Base-by-base conservation (phyloP, 2,113 vertebrate genomes). In the Ellobius talpinus region DNA sequence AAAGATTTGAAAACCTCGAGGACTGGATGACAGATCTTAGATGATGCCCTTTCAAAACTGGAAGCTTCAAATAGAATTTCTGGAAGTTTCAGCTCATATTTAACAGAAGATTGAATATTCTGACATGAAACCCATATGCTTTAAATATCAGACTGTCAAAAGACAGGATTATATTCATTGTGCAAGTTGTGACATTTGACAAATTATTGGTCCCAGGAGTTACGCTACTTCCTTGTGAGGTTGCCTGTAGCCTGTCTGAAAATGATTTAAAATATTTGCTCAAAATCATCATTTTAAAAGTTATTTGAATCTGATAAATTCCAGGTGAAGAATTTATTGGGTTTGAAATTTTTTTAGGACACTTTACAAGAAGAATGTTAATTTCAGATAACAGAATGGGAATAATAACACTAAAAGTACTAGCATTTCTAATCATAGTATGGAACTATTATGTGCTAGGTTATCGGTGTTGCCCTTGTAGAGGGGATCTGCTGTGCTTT, bases 201-300 rank as follows among this genome's bases (percentile, higher is more conserved):
- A 84, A 91, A 91, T 89, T 95, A 84, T 82, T 74, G 45, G 78
- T 96, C 82, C 72, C 31, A 3, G 31, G 72, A 95, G 65, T 65
- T 58, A 23, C 24, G 29, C 4, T 11, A 92, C 31, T 88, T 96
- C 47, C 55, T 29, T 47, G 63, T 89, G 66, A 95, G 47, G 21
- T 9, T 82, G 72, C 6, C 73, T 52, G 82, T 39, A 89, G 63
- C 29, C 66, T 82, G 55, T 74, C 47, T 91, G 68, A 97, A 96
- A 93, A 88, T 87, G 94, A 81, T 58, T 92, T 96, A 70, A 92
- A 96, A 86, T 89, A 78, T 79, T 95, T 86, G 90, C 50, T 72
- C 6, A 55, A 91, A 92, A 88, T 5, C 13, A 65, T 76, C 17
- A 58, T 93, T 92, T 73, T 13, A 90, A 76, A 92, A 65, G 58